Percentiles rank a stretch among this genome's conserved stretches.
Conservation (phyloP, 2,113 vertebrate species). For the Phycodurus eques region DNA sequence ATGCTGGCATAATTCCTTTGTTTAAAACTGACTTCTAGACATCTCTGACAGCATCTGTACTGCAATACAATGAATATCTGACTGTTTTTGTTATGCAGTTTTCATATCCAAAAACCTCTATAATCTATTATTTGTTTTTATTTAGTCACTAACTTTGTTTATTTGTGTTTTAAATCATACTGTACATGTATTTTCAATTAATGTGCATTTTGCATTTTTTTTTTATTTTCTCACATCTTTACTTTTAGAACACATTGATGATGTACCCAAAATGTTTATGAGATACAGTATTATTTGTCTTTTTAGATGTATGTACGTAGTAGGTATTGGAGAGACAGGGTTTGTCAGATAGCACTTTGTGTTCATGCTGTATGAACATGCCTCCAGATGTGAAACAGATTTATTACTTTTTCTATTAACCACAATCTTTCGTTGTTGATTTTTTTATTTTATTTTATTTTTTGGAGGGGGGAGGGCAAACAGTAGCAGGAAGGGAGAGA, state of each 20-base stretch:
- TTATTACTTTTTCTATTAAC: neutral
- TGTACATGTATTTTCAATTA: too few relatives aligned
- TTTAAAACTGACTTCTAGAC: neutral
- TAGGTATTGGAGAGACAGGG: too few relatives aligned
- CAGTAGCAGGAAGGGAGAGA: neutral
- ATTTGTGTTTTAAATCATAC: neutral
- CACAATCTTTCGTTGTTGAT: neutral
- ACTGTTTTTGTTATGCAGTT: too few relatives aligned
- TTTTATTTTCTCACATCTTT: neutral
- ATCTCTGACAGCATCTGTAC: too few relatives aligned
- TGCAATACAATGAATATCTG: too few relatives aligned
- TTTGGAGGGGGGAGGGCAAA: neutral
- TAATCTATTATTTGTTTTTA: too few relatives aligned
- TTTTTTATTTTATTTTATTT: neutral
- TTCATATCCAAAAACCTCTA: too few relatives aligned
- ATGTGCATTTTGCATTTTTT: neutral
- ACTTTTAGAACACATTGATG: neutral
- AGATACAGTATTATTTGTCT: neutral
- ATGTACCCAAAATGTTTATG: neutral
- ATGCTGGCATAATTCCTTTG: neutral
- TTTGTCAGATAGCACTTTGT: too few relatives aligned
- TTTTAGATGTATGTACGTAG: neutral
- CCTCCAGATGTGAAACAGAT: slow-evolving; percentile 1
- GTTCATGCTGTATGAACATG: neutral
- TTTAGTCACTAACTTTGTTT: neutral